phyloP scores from a whole-genome alignment of 2,797 vertebrate genomes.

The Tragopan temminckii region DNA sequence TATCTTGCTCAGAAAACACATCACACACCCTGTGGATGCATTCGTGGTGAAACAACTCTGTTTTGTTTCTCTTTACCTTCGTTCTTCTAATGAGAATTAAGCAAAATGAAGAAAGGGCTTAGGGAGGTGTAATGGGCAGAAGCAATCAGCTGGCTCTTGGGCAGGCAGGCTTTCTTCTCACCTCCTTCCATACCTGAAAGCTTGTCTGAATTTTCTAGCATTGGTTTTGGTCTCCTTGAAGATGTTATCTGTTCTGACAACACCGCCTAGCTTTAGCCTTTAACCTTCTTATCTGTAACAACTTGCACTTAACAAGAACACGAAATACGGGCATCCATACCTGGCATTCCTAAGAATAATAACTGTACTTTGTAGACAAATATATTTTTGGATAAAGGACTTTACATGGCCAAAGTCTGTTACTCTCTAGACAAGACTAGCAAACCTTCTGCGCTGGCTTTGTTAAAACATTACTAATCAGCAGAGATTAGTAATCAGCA shows the following conservation, averaged over 20 bases:
- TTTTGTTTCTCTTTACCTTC: constrained; percentile 26
- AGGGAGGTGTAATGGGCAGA: background rate
- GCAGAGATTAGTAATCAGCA: constrained; percentile 52
- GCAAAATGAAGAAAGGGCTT: background rate
- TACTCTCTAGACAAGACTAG: constrained; percentile 17
- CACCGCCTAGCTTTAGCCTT: constrained; percentile 33
- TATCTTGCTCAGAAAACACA: background rate
- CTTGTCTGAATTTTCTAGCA: constrained; percentile 24
- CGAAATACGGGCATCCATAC: constrained; percentile 36
- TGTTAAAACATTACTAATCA: constrained; percentile 52
- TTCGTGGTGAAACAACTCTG: background rate
- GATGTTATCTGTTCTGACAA: constrained; percentile 59
- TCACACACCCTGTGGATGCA: background rate
- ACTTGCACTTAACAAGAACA: constrained; percentile 15
- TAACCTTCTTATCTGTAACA: constrained; percentile 45
- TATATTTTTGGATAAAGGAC: constrained; percentile 58
- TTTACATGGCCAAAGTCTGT: constrained; percentile 55
- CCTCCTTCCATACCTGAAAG: constrained; percentile 45
- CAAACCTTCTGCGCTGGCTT: constrained; percentile 33
- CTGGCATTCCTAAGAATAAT: constrained; percentile 34
- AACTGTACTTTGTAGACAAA: constrained; percentile 40
- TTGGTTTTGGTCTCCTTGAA: constrained; percentile 29
- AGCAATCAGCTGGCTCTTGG: background rate
- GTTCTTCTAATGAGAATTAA: constrained; percentile 16
- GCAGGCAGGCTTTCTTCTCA: background rate